phyloP scores from a whole-genome alignment of 2,888 invertebrate genomes.

The Hypselothyrea guttata region DNA sequence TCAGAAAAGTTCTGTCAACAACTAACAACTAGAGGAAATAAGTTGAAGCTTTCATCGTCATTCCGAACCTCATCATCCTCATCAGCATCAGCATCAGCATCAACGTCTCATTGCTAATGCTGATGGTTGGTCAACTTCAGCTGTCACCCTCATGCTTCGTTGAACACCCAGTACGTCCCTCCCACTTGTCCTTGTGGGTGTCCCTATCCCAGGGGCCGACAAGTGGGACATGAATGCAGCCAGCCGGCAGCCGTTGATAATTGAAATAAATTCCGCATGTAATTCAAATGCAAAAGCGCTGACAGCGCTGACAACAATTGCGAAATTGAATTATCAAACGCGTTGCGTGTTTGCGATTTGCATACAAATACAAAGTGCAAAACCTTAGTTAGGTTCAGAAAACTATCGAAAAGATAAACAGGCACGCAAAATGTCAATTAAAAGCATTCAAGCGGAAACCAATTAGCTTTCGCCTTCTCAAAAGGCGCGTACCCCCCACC shows the following conservation, averaged over 20 bases:
- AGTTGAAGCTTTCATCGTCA: constrained; percentile 24
- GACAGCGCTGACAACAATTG: constrained; percentile 64
- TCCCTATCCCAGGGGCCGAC: neutral
- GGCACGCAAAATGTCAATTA: constrained; percentile 41
- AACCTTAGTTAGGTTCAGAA: constrained; percentile 20
- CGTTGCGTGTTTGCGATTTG: constrained; percentile 49
- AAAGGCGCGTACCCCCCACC: constrained; percentile 21
- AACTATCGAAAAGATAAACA: constrained; percentile 35
- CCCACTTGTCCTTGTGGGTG: constrained; percentile 1
- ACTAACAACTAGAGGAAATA: constrained; percentile 39
- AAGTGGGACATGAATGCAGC: constrained; percentile 13
- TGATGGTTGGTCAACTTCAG: constrained; percentile 61
- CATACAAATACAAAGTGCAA: constrained; percentile 54
- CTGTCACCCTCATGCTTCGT: constrained; percentile 48
- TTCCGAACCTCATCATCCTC: constrained; percentile 11
- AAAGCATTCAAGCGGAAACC: constrained; percentile 58
- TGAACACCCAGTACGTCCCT: constrained; percentile 49
- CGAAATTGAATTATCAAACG: constrained; percentile 71
- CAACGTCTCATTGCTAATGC: constrained; percentile 8
- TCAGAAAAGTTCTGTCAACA: constrained; percentile 57
- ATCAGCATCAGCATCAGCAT: constrained; percentile 11
- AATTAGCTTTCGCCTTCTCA: constrained; percentile 46
- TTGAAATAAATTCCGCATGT: constrained; percentile 74
- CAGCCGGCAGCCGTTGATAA: constrained; percentile 49
- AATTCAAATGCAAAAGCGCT: constrained; percentile 60